Conservation (phyloP, 2,797 vertebrate genomes). For the Sebastes trivittatus region DNA sequence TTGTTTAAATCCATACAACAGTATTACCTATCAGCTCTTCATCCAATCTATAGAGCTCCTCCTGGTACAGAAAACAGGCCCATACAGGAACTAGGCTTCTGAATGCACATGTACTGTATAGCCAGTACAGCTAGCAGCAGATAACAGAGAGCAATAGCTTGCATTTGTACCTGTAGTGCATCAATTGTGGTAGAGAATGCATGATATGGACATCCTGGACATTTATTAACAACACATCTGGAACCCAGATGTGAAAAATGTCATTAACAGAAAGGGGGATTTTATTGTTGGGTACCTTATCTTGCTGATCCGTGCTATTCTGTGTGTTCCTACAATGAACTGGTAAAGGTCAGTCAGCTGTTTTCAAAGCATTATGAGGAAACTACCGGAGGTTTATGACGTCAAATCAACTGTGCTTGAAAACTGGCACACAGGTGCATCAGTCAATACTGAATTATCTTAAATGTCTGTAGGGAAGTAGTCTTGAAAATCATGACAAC, state of each 20-base stretch:
- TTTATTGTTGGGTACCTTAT: background rate
- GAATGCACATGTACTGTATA: background rate
- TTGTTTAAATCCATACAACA: conserved; percentile 11
- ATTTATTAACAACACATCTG: background rate
- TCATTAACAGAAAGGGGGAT: background rate
- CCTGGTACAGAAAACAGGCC: background rate
- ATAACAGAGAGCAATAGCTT: background rate
- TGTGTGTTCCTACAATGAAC: background rate
- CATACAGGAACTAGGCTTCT: background rate
- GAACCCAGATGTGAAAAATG: background rate
- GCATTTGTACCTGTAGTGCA: background rate
- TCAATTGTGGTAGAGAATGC: background rate
- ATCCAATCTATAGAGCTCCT: background rate
- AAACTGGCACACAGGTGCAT: background rate
- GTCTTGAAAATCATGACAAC: background rate
- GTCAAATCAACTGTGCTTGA: background rate
- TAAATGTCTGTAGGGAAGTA: background rate
- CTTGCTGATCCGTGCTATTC: background rate
- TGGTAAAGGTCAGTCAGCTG: background rate
- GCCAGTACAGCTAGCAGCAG: background rate
- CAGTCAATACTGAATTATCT: background rate
- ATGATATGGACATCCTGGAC: background rate
- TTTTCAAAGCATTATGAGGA: background rate
- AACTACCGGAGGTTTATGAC: background rate
- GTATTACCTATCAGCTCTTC: background rate